Percentiles rank a stretch among this genome's conserved stretches.
Evolutionary conservation across 2,888 invertebrate genomes (phyloP).

Genomic region (Hypomecis atomaria): DNA sequence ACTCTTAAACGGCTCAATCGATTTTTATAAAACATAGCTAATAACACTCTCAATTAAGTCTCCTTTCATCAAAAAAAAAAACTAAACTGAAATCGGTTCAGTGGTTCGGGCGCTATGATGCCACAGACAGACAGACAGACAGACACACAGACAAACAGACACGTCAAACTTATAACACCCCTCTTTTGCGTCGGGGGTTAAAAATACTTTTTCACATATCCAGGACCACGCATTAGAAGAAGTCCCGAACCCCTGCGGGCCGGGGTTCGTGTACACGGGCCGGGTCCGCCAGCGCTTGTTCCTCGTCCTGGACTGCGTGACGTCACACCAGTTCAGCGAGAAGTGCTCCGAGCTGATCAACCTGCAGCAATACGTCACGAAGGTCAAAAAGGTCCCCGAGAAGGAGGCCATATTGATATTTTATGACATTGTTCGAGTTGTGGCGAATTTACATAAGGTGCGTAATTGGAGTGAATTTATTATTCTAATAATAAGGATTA

Average conservation of each 20-base stretch:
- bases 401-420: slow-evolving; percentile 90
- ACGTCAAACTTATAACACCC: too few relatives aligned
- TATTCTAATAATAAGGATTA: too few relatives aligned
- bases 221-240: slow-evolving; percentile 89
- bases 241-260: slow-evolving; percentile 74
- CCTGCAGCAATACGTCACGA: slow-evolving; percentile 90
- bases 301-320: slow-evolving; percentile 89
- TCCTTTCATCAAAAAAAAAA: too few relatives aligned
- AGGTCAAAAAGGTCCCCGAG: slow-evolving; percentile 90
- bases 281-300: slow-evolving; percentile 85
- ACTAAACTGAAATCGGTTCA: too few relatives aligned
- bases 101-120: too few relatives aligned
- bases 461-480: too few relatives aligned
- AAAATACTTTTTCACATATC: neutral
- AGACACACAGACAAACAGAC: too few relatives aligned
- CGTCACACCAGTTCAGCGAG: slow-evolving; percentile 86
- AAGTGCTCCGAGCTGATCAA: slow-evolving; percentile 86
- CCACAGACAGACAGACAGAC: too few relatives aligned
- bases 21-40: too few relatives aligned
- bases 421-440: slow-evolving; percentile 89
- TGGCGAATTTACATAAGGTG: slow-evolving; percentile 89
- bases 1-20: too few relatives aligned
- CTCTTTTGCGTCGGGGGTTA: too few relatives aligned
- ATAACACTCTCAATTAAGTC: too few relatives aligned
- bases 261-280: slow-evolving; percentile 84